Evolutionary conservation across 2,888 invertebrate genomes (phyloP).

Genomic region (Caenorhabditis becei): DNA sequence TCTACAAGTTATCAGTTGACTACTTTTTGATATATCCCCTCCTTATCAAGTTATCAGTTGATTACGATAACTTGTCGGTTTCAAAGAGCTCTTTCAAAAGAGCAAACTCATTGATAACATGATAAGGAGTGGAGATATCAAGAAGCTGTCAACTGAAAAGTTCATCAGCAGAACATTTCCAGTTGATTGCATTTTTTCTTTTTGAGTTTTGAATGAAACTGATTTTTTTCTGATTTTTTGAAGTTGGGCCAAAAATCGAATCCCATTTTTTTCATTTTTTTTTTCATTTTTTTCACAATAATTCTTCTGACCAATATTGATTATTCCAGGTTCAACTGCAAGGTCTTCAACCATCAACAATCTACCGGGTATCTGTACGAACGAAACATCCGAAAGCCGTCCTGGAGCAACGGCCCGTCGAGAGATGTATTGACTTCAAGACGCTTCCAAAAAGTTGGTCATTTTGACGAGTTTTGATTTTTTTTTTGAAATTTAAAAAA

Average conservation of each 20-base stretch:
- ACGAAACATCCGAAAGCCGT: conserved; percentile 89
- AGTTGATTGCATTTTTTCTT: not conserved
- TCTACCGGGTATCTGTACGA: conserved; percentile 95
- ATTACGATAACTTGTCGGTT: no score
- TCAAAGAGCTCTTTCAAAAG: no score
- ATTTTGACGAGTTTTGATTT: no score
- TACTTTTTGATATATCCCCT: no score
- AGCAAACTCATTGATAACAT: no score
- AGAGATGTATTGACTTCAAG: conserved; percentile 92
- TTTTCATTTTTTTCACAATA: conserved; percentile 6
- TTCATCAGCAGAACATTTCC: not conserved
- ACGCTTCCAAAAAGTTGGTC: conserved; percentile 85
- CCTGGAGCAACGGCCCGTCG: conserved; percentile 81
- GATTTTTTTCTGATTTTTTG: conserved; percentile 2
- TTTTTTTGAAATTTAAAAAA: no score
- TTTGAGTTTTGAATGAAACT: not conserved
- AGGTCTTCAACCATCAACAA: conserved; percentile 95
- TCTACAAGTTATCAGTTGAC: no score
- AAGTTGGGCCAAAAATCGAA: not conserved
- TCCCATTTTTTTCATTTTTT: conserved; percentile 22
- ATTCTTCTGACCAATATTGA: not conserved
- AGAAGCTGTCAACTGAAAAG: no score
- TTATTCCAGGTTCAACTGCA: conserved; percentile 78
- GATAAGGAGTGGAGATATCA: no score
- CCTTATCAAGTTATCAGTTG: no score